Evolutionary conservation across 2,797 vertebrate genomes (phyloP).

Genomic region (Cottoperca gobio): DNA sequence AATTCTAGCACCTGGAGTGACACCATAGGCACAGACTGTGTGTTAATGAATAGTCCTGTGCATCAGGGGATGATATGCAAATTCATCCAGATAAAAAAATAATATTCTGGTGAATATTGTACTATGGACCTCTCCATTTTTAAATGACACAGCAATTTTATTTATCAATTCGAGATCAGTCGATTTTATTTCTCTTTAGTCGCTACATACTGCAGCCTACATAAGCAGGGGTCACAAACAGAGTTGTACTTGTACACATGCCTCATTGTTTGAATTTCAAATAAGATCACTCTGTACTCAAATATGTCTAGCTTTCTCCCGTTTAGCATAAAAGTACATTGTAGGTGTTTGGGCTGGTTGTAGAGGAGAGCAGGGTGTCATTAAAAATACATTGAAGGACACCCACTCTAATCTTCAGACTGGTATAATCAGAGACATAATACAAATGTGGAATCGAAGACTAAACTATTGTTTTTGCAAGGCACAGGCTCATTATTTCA

Average conservation of each 20-base stretch:
- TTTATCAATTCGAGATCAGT: constrained; percentile 9
- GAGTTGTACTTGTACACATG: not conserved
- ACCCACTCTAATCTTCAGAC: not conserved
- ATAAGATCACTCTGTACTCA: constrained; percentile 25
- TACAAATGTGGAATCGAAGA: not conserved
- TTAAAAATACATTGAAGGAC: not conserved
- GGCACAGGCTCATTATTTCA: not conserved
- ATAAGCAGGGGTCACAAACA: not conserved
- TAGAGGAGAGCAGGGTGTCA: not conserved
- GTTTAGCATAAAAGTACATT: not conserved
- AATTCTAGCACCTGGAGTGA: not conserved
- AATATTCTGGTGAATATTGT: constrained; percentile 21
- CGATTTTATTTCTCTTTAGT: too few species aligned
- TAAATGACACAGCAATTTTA: not conserved
- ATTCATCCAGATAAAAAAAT: not conserved
- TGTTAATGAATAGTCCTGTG: constrained; percentile 1
- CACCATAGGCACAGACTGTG: not conserved
- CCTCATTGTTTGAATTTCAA: constrained; percentile 61
- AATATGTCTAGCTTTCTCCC: not conserved
- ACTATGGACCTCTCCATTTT: not conserved
- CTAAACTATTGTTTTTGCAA: not conserved
- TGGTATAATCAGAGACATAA: not conserved
- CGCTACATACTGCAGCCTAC: too few species aligned
- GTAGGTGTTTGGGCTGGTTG: not conserved
- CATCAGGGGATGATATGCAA: constrained; percentile 33